Evolutionary conservation across 2,113 vertebrate species (phyloP), one percentile per base, ranked within the genome.

Genomic region (Myrmophylax atrothorax): DNA sequence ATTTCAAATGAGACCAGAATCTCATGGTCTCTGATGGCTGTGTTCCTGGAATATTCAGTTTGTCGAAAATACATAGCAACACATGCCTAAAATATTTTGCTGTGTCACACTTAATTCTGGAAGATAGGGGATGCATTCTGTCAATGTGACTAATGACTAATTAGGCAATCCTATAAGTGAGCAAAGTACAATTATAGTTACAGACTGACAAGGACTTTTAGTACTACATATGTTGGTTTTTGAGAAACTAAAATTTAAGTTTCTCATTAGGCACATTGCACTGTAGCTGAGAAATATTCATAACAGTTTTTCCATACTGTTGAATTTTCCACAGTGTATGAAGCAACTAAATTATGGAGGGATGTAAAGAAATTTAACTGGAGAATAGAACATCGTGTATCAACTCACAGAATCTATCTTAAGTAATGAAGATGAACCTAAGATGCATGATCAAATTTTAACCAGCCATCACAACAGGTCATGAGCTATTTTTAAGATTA

Each of bases 141-240:
- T 77, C 69, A 89, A 12, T 81, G 77, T 95, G 78, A 96, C 55
- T 95, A 94, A 94, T 87, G 83, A 78, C 77, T 94, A 93, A 94
- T 95, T 91, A 93, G 68, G 33, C 49, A 77, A 47, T 73, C 38
- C 25, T 82, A 22, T 64, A 84, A 94, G 82, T 66, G 89, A 90
- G 37, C 44, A 93, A 87, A 87, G 35, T 58, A 38, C 20, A 89
- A 58, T 67, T 88, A 52, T 90, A 90, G 70, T 94, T 87, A 33
- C 75, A 75, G 26, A 22, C 22, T 89, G 87, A 81, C 63, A 92
- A 73, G 89, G 52, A 91, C 88, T 92, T 92, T 85, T 50, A 75
- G 35, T 78, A n/a, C 55, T 58, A 68, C 37, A 67, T 83, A 50
- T 85, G 52, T 53, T 84, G 44, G 28, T 44, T 93, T 94, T 82